A percentile compares a stretch with the other conserved stretches of the same genome.
Evolutionary conservation across 2,113 vertebrate species (phyloP).

Genomic region (Plectropomus leopardus): DNA sequence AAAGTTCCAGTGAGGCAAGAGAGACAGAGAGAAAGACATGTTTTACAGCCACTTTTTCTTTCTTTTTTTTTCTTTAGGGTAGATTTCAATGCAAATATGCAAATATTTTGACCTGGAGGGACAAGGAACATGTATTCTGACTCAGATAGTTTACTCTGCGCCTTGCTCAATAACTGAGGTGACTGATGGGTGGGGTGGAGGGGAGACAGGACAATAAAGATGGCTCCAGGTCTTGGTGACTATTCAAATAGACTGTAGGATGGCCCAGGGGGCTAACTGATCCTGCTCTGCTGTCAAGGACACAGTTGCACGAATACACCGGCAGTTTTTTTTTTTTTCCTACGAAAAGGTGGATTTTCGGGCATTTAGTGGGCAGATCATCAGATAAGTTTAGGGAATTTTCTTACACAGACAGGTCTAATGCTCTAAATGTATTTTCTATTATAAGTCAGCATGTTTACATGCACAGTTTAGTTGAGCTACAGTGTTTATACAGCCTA

Average conservation of each 20-base stretch:
- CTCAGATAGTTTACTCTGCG: not conserved
- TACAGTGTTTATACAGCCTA: too few species aligned
- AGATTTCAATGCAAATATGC: slow-evolving; percentile 16
- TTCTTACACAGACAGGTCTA: too few species aligned
- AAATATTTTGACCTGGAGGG: not conserved
- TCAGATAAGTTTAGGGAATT: not conserved
- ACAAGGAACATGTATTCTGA: slow-evolving; percentile 1
- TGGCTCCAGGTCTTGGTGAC: slow-evolving; percentile 9
- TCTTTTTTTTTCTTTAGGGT: not conserved
- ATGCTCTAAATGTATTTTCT: too few species aligned
- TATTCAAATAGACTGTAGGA: slow-evolving; percentile 42
- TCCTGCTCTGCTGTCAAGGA: slow-evolving; percentile 1
- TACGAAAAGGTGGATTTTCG: not conserved
- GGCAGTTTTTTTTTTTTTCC: not conserved
- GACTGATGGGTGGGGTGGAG: slow-evolving; percentile 7
- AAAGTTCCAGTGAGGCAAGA: slow-evolving; percentile 41
- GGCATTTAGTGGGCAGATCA: not conserved
- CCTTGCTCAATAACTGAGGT: slow-evolving; percentile 4
- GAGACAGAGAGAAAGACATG: not conserved
- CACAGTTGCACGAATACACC: not conserved
- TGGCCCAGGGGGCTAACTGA: slow-evolving; percentile 45
- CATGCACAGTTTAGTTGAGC: too few species aligned
- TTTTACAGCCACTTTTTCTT: not conserved
- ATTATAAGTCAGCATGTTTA: too few species aligned
- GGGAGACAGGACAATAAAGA: slow-evolving; percentile 23